Evolutionary conservation across 2,113 vertebrate genomes (phyloP).

Genomic region (Phrynosoma blainvillii): DNA sequence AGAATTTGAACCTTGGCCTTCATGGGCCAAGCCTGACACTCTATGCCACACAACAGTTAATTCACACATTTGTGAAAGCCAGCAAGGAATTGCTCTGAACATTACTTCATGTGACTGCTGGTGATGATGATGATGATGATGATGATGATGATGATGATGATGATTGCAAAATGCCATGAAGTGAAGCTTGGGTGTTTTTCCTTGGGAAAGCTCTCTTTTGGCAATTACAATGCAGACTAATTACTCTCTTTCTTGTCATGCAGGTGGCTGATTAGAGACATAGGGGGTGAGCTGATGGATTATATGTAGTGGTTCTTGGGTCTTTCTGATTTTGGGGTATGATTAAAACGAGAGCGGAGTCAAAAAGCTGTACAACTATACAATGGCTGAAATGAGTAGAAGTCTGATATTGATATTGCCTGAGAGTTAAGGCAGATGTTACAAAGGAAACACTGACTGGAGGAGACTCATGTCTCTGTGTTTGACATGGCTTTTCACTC

Average conservation of each 20-base stretch:
- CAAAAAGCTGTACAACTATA: no score
- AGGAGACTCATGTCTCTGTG: neutral
- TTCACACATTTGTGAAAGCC: neutral
- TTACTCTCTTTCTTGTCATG: neutral
- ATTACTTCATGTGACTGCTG: neutral
- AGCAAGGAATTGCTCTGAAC: neutral
- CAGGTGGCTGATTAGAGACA: neutral
- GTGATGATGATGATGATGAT: neutral
- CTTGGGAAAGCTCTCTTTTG: neutral
- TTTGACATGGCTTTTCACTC: neutral
- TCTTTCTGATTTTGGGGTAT: neutral
- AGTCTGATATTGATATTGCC: neutral
- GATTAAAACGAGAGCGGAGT: neutral
- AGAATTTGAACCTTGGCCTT: neutral
- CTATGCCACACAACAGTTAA: neutral
- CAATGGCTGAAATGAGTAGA: neutral
- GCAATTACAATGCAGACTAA: no score
- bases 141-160: neutral
- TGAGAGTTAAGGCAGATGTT: no score
- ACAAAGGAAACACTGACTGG: neutral
- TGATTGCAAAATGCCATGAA: neutral
- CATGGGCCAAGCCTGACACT: neutral
- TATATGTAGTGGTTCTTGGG: neutral
- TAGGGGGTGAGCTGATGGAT: neutral
- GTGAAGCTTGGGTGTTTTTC: neutral